These are phyloP conservation scores for Melanotaenia maccullochi DNA, from an alignment of 2,797 vertebrate genomes.

Conservation along the genomic window DNA sequence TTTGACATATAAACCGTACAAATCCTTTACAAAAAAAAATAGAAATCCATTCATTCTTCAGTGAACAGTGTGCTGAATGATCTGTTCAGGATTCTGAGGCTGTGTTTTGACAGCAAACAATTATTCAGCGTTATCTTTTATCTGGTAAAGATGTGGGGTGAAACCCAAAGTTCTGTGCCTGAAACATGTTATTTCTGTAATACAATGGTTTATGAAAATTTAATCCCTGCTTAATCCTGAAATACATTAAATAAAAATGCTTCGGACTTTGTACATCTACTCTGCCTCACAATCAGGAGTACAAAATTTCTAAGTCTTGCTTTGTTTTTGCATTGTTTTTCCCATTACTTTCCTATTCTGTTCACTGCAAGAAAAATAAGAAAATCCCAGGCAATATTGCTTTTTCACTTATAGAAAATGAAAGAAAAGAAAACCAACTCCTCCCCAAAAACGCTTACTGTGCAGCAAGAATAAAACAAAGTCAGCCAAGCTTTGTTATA, in stretches of 20 bases:
- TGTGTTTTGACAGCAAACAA: constrained; percentile 64
- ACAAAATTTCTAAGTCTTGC: constrained; percentile 44
- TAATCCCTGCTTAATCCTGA: constrained; percentile 13
- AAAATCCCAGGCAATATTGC: constrained; percentile 42
- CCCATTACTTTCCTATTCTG: constrained; percentile 62
- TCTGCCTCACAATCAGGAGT: constrained; percentile 15
- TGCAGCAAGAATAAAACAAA: constrained; percentile 43
- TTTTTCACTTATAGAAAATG: constrained; percentile 27
- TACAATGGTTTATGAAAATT: constrained; percentile 18
- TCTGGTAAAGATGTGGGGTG: constrained; percentile 25
- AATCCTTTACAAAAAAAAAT: constrained; percentile 31
- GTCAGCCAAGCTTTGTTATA: constrained; percentile 64
- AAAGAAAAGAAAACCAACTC: constrained; percentile 10
- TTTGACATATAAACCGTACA: constrained; percentile 69
- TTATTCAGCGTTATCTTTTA: constrained; percentile 55
- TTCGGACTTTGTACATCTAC: neutral
- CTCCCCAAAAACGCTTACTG: neutral
- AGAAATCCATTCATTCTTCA: constrained; percentile 38
- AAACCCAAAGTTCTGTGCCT: constrained; percentile 19
- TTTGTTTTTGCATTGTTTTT: constrained; percentile 55
- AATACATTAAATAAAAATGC: constrained; percentile 25
- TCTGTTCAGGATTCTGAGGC: constrained; percentile 54
- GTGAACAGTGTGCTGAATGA: constrained; percentile 48
- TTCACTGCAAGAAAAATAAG: constrained; percentile 59
- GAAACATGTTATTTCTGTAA: constrained; percentile 19